phyloP scores from a whole-genome alignment of 2,113 vertebrate species.

The Erythrolamprus reginae region DNA sequence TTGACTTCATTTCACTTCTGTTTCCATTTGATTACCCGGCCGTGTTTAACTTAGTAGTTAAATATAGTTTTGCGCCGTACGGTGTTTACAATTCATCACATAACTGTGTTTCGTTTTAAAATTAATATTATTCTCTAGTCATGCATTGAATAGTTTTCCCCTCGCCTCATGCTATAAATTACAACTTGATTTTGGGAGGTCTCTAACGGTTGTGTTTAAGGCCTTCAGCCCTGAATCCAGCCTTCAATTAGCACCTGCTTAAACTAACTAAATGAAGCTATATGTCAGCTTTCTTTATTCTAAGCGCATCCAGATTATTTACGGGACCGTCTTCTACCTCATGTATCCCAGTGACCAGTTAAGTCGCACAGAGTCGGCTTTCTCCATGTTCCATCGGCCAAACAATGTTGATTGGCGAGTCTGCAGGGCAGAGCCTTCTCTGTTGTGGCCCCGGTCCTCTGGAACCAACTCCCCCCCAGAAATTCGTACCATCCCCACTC shows the following conservation, averaged over 20 bases:
- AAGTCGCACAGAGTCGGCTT: too few species aligned
- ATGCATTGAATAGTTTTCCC: neutral
- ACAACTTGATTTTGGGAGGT: neutral
- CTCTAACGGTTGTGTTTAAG: neutral
- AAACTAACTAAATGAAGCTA: neutral
- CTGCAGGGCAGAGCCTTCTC: too few species aligned
- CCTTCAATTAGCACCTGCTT: neutral
- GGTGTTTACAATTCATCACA: neutral
- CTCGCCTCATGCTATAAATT: neutral
- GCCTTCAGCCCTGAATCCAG: neutral
- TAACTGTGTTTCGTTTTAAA: neutral
- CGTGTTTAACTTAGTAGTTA: neutral
- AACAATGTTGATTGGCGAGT: too few species aligned
- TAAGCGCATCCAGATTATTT: neutral
- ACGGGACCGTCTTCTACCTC: too few species aligned
- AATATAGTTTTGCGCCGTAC: neutral
- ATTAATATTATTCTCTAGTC: neutral
- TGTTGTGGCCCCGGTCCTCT: too few species aligned
- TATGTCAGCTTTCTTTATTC: neutral
- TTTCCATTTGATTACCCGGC: neutral
- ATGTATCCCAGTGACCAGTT: too few species aligned
- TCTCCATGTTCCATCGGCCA: too few species aligned
- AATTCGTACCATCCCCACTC: too few species aligned
- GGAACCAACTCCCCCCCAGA: too few species aligned
- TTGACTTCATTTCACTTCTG: neutral